Base-by-base conservation (phyloP, 2,113 vertebrate genomes). In the Podiceps cristatus region DNA sequence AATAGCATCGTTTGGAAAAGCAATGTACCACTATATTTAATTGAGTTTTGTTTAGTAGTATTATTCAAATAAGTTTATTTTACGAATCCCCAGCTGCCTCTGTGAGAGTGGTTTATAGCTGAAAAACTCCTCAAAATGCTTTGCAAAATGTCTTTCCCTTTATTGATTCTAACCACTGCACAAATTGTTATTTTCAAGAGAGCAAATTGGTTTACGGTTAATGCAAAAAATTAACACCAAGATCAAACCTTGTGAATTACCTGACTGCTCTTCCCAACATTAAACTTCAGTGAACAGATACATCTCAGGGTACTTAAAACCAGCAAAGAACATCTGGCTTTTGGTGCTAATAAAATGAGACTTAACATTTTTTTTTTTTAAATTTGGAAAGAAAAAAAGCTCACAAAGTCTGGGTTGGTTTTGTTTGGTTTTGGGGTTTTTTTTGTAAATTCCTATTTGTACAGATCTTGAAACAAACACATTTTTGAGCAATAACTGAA, bases 301-400 rank as follows among this genome's bases (percentile, higher is more conserved):
- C 25, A 85, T 44, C 52, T 67, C 74, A 35, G 33, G 67, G 67
- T 71, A 90, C 60, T 92, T 91, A 90, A 94, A 93, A 91, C 7
- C 63, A 87, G 59, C 56, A 74, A 93, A 90, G 93, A 97, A 97
- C 92, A 97, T 96, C 85, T 97, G 97, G 83, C 42, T 97, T 95
- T 90, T n/a, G 60, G 58, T 93, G 37, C 59, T 95, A 92, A 93
- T 90, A 96, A 97, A 95, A 96, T 66, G 5, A 95, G 16, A 44
- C 7, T 25, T 69, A 58, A 29, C 5, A 1, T 24, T 40, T 66
- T 35, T 68, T 23, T 29, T 71, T 66, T 91, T 47, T 42, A 47
- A 15, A 49, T 87, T 52, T 79, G 17, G 45, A 60, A 92, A 67
- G 17, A 66, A 66, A 71, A 75, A 63, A 37, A 3, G 0, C 11